Conservation (phyloP, 64 coral and sea anemone species). For the Stylophora pistillata region DNA sequence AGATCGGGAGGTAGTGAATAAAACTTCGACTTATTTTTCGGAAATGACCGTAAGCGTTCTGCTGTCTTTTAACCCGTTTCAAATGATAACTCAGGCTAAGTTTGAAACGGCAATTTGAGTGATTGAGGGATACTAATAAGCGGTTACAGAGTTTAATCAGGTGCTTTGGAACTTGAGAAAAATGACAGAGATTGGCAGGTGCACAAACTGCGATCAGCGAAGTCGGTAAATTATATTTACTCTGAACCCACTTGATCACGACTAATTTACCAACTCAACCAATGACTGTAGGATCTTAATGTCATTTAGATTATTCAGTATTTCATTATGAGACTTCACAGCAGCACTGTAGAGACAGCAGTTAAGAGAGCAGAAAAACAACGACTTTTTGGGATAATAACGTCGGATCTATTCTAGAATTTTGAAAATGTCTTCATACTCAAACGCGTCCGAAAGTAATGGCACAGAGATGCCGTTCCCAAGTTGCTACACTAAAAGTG, state of each 20-base stretch:
- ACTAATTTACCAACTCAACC: not conserved
- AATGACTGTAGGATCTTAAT: not conserved
- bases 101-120: not conserved
- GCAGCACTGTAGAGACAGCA: not conserved
- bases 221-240: not conserved
- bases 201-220: not conserved
- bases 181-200: not conserved
- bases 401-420: no score
- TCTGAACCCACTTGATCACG: not conserved
- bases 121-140: not conserved
- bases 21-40: no score
- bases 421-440: not conserved
- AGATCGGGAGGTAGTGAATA: no score
- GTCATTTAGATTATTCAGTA: not conserved
- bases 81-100: not conserved
- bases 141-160: not conserved
- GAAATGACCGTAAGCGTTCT: no score
- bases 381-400: not conserved
- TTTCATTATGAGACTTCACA: not conserved
- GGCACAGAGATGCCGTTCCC: not conserved
- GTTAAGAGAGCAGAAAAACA: not conserved
- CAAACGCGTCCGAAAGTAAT: not conserved
- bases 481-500: not conserved
- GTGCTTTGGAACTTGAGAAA: not conserved
- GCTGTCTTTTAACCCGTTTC: no score